Base-by-base conservation (phyloP, 2,797 vertebrate genomes). In the Cryptoprocta ferox region DNA sequence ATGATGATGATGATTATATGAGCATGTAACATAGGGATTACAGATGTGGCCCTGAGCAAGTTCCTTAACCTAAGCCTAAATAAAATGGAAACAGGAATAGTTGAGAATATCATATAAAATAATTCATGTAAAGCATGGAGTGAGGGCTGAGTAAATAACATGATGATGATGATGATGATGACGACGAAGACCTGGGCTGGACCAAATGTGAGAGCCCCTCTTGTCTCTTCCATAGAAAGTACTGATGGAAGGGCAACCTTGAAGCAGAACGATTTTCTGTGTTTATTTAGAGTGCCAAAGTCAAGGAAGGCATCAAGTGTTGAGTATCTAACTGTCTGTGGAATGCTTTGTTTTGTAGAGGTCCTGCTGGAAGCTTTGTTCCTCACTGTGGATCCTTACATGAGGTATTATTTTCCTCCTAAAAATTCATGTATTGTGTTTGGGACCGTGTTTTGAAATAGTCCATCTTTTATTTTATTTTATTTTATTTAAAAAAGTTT, bases 341-440 rank as follows among this genome's bases (percentile, higher is more conserved):
- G 19, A 76, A 93, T 97, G 87, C 39, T 91, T 97, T 98, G 15
- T 80, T 13, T 99, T 99, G 83, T 97, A 99, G 99, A 99, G 97
- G 98, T 99, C 59, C 98, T 99, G 96, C 98, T 99, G 98, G 99
- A 99, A 98, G 99, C 99, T 0, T 97, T 99, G 94, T 99, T 99
- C 97, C 99, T 99, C 94, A 99, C 99, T 32, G 99, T 99, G 66
- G 99, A 99, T 97, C 99, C 99, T 30, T 99, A 99, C 96, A 99
- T 99, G 99, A 99, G 99, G 99, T 99, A 98, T 45, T 96, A 39
- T 48, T 86, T 96, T 91, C 19, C 32, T 93, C 37, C 53, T 78
- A 56, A 65, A n/a, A 35, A 28, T 53, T 48, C 56, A 93, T 24
- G 9, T 32, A 42, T 61, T 32, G 82, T 91, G 4, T 42, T 6